Base-by-base conservation (phyloP, 53 echinoderm and acorn worm genomes). In the Paelopatides confundens region DNA sequence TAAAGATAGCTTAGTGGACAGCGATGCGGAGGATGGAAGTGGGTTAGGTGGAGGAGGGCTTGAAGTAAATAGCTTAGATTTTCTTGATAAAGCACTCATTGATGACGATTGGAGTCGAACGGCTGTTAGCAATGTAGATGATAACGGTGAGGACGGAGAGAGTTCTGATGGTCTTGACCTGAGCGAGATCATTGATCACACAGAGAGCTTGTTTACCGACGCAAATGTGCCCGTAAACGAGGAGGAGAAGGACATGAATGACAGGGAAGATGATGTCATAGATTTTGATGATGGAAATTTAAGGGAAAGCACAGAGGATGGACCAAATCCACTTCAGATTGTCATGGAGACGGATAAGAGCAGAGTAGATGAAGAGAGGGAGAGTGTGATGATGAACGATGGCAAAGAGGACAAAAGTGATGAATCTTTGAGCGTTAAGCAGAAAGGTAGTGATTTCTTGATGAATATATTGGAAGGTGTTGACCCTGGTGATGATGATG, bases 101-200 rank as follows among this genome's bases (percentile, higher is more conserved):
- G 24, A 18, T 6, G n/a, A 58, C 2, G 58, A 21, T 23, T 21
- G n/a, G 58, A 58, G n/a, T 17, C 21, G 24, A 21, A 6, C 15
- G n/a, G n/a, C 24, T 17, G 21, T 17, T 58, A 23, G 12, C 8
- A 43, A 67, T 29, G 68, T 34, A 9, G 68, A 27, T 67, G 32
- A 31, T 31, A 32, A 31, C 35, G 32, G 1, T 67, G 68, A 67
- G 15, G 68, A 67, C 12, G 68, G 1, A 17, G 32, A 67, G 2
- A 79, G 18, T 33, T 79, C 52, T 50, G 79, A 79, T 53, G 79
- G 79, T 1, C 48, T 79, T 27, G 79, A 79, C 1, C 34, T 79
- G 21, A 51, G 51, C 31, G 79, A 79, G 54, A 79, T 79, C 49
- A 79, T 79, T 5, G 79, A 79, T 79, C 49, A 50, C 33, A 79